Percentiles rank a stretch among this genome's conserved stretches.
phyloP scores from a whole-genome alignment of 2,797 vertebrate genomes.

The Hoplostethus atlanticus region DNA sequence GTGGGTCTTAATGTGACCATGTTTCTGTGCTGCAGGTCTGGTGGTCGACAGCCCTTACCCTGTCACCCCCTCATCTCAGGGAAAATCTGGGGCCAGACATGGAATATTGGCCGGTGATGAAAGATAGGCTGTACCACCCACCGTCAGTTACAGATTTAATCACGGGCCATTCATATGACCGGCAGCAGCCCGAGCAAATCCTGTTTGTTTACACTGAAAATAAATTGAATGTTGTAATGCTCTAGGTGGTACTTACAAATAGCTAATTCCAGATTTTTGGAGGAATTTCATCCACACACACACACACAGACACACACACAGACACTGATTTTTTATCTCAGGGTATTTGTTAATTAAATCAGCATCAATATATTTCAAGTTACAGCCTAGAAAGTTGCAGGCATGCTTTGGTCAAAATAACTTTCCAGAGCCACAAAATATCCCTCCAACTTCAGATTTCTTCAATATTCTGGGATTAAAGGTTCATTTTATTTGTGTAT shows the following conservation, averaged over 20 bases:
- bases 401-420: not conserved
- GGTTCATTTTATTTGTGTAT: not conserved
- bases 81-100: conserved; percentile 53
- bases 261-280: conserved; percentile 45
- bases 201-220: conserved; percentile 65
- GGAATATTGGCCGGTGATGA: conserved; percentile 73
- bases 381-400: not conserved
- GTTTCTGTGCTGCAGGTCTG: conserved; percentile 12
- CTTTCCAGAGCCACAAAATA: too few relatives aligned
- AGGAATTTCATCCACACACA: conserved; percentile 31
- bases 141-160: conserved; percentile 62
- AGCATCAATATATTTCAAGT: not conserved
- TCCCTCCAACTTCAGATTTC: not conserved
- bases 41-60: conserved; percentile 52
- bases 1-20: conserved; percentile 17
- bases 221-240: conserved; percentile 49
- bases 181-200: conserved; percentile 47
- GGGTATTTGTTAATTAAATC: not conserved
- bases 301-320: not conserved
- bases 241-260: conserved; percentile 36
- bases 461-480: not conserved
- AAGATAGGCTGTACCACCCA: conserved; percentile 67
- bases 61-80: conserved; percentile 50
- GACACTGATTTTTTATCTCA: not conserved
- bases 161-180: conserved; percentile 43